Conservation (phyloP, 2,113 vertebrate species). For the Psettodes erumei region DNA sequence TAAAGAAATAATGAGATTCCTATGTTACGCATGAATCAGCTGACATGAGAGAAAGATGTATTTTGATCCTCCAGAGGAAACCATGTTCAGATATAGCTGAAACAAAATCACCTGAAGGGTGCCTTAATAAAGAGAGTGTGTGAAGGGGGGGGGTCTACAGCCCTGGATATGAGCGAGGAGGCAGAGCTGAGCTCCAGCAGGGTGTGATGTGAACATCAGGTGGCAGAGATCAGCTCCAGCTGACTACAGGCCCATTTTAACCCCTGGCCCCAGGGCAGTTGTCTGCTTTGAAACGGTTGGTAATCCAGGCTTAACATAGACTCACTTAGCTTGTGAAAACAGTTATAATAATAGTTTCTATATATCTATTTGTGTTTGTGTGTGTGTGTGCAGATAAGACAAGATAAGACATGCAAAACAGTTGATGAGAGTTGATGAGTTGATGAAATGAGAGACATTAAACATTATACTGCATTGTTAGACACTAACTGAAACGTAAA, state of each 20-base stretch:
- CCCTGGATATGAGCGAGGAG: neutral
- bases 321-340: neutral
- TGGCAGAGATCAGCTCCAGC: neutral
- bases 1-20: neutral
- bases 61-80: neutral
- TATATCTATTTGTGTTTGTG: too few species aligned
- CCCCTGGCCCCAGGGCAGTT: neutral
- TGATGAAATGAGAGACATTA: too few species aligned
- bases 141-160: neutral
- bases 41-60: neutral
- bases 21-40: too few species aligned
- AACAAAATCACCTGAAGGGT: neutral
- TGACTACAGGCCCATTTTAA: neutral
- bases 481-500: too few species aligned
- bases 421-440: too few species aligned
- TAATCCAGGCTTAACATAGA: neutral
- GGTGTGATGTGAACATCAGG: neutral
- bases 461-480: too few species aligned
- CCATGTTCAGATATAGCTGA: neutral
- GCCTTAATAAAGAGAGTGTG: neutral
- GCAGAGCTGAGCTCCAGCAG: neutral
- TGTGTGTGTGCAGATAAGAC: too few species aligned
- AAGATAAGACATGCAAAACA: too few species aligned
- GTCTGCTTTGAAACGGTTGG: neutral
- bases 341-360: too few species aligned